phyloP scores from a whole-genome alignment of 2,797 vertebrate species.

The Acrossocheilus fasciatus region DNA sequence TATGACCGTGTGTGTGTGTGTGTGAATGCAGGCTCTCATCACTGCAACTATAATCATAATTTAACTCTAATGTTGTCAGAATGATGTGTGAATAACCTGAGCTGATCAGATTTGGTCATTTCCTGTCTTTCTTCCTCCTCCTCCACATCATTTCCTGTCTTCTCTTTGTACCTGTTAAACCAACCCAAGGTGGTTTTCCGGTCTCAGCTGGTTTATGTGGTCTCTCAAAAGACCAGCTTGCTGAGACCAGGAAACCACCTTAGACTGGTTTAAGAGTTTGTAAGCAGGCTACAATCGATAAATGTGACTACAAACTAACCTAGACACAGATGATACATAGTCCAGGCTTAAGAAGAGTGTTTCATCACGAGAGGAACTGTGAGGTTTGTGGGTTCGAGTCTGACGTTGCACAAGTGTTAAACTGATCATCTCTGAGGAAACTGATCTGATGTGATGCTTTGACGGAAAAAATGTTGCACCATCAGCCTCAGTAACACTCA shows the following conservation, averaged over 20 bases:
- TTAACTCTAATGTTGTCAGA: neutral
- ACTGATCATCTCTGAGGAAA: neutral
- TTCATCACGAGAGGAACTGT: neutral
- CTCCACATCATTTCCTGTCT: conserved; percentile 3
- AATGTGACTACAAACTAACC: neutral
- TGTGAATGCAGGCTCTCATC: neutral
- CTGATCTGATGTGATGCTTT: neutral
- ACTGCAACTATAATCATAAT: neutral
- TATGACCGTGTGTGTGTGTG: neutral
- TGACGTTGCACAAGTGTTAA: neutral
- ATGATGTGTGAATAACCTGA: neutral
- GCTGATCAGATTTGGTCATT: neutral
- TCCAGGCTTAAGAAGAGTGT: neutral
- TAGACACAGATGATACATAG: neutral
- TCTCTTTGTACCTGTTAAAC: neutral
- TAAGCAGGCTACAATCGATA: neutral
- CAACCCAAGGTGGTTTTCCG: neutral
- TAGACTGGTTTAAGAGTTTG: neutral
- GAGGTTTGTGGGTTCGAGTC: neutral
- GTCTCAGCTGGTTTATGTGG: neutral
- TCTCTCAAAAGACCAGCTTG: neutral
- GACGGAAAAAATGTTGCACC: neutral
- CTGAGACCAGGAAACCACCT: neutral
- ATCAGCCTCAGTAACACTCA: neutral
- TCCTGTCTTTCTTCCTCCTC: neutral